Conservation (phyloP, 2,113 vertebrate genomes). For the Psammodynastes pulverulentus region DNA sequence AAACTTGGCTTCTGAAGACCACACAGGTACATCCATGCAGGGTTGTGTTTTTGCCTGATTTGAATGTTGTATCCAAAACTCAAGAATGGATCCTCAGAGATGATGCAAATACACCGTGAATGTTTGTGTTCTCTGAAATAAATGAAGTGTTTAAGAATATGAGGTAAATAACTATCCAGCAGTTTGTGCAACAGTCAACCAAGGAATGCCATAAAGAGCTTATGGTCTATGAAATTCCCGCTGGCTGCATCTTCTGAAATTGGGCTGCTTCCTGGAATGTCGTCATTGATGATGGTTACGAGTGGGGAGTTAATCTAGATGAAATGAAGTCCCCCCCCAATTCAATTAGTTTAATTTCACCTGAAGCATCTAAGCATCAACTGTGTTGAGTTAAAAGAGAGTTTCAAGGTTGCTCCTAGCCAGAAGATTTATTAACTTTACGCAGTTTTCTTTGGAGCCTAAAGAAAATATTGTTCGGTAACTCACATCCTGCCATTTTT, state of each 20-base stretch:
- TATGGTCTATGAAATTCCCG: background rate
- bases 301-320: slow-evolving; percentile 56
- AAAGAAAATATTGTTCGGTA: slow-evolving; percentile 35
- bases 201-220: background rate
- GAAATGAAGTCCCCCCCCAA: slow-evolving; percentile 18
- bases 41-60: background rate
- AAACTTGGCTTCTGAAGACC: background rate
- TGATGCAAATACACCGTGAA: background rate
- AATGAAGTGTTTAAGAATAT: background rate
- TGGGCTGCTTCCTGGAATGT: slow-evolving; percentile 27
- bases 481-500: slow-evolving; percentile 38
- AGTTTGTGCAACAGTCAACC: background rate
- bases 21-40: background rate
- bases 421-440: slow-evolving; percentile 45
- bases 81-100: background rate
- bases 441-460: slow-evolving; percentile 35
- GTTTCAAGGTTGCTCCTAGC: slow-evolving; percentile 45
- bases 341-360: slow-evolving; percentile 58
- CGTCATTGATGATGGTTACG: slow-evolving; percentile 36
- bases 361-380: slow-evolving; percentile 49
- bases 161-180: background rate
- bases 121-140: background rate
- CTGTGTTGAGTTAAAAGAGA: slow-evolving; percentile 41
- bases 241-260: slow-evolving; percentile 15
- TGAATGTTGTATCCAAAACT: background rate